phyloP scores from a whole-genome alignment of 2,888 invertebrate genomes.

The Celastrina argiolus region DNA sequence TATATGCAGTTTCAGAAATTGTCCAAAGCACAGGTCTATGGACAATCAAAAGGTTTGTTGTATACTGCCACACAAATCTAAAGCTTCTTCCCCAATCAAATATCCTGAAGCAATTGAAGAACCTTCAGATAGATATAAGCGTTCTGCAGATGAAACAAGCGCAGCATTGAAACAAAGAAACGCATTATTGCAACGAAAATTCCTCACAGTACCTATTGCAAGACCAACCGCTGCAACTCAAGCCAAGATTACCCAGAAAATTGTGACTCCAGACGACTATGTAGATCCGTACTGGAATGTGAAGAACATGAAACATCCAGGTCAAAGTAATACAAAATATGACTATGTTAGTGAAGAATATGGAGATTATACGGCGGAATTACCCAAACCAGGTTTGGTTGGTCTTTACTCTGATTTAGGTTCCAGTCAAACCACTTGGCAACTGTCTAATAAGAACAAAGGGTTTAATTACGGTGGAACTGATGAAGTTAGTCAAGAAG shows the following conservation, averaged over 20 bases:
- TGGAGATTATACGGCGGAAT: conserved; percentile 53
- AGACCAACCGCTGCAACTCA: conserved; percentile 36
- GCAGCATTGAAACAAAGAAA: conserved; percentile 52
- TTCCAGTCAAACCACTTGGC: conserved; percentile 43
- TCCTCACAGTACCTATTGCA: conserved; percentile 36
- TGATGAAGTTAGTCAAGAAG: conserved; percentile 43
- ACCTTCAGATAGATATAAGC: conserved; percentile 31
- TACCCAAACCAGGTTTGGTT: conserved; percentile 61
- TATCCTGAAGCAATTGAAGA: conserved; percentile 37
- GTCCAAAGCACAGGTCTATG: conserved; percentile 29
- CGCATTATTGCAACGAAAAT: conserved; percentile 46
- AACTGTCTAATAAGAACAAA: conserved; percentile 38
- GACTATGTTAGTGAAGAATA: conserved; percentile 47
- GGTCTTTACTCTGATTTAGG: conserved; percentile 60
- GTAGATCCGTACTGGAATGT: conserved; percentile 67
- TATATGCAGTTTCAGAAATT: conserved; percentile 34
- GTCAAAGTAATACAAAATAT: conserved; percentile 37
- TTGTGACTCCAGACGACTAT: conserved; percentile 47
- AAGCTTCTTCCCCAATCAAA: conserved; percentile 37
- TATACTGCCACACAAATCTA: conserved; percentile 43
- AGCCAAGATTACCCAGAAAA: conserved; percentile 38
- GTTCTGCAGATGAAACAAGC: conserved; percentile 40
- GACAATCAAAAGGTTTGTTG: conserved; percentile 46
- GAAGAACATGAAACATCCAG: conserved; percentile 44
- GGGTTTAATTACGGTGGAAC: conserved; percentile 38